These are phyloP conservation scores for Drosophila ironensis DNA, from an alignment of 1,140 invertebrate genomes.

Conservation along the genomic window DNA sequence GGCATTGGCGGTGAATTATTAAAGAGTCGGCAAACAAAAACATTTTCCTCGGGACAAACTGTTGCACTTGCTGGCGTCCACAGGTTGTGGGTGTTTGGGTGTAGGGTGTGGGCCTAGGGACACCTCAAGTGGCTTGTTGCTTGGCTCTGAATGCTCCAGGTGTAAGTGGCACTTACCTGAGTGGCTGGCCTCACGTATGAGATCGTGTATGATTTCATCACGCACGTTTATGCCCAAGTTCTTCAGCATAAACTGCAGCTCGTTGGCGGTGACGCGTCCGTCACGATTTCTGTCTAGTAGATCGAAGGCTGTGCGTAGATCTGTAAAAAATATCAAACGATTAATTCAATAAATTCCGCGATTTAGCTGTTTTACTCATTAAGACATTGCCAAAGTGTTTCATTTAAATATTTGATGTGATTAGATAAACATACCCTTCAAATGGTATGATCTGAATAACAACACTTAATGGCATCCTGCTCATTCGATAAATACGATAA, in stretches of 20 bases:
- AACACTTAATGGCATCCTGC: too few relatives aligned
- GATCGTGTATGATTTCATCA: slow-evolving; percentile 86
- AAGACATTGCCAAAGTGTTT: too few relatives aligned
- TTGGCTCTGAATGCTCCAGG: slow-evolving; percentile 5
- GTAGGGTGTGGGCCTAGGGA: not conserved
- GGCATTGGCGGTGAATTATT: slow-evolving; percentile 23
- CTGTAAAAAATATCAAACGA: slow-evolving; percentile 84
- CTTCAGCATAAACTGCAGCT: slow-evolving; percentile 89
- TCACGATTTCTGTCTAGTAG: slow-evolving; percentile 89
- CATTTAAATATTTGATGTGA: too few relatives aligned
- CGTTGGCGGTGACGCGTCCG: slow-evolving; percentile 87
- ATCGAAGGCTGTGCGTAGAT: slow-evolving; percentile 88
- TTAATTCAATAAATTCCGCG: too few relatives aligned
- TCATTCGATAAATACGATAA: too few relatives aligned
- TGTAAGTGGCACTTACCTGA: slow-evolving; percentile 83
- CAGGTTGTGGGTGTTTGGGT: slow-evolving; percentile 12
- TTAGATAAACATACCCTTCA: too few relatives aligned
- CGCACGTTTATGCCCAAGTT: slow-evolving; percentile 88
- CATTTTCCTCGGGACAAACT: slow-evolving; percentile 29
- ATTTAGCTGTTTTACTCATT: too few relatives aligned
- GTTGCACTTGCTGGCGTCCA: slow-evolving; percentile 39
- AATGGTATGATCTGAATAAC: too few relatives aligned
- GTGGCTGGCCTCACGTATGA: slow-evolving; percentile 88
- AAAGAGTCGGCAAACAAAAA: slow-evolving; percentile 16
- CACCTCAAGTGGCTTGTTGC: slow-evolving; percentile 18